Base-by-base conservation (phyloP, 2,888 invertebrate genomes). In the Nebria salina region DNA sequence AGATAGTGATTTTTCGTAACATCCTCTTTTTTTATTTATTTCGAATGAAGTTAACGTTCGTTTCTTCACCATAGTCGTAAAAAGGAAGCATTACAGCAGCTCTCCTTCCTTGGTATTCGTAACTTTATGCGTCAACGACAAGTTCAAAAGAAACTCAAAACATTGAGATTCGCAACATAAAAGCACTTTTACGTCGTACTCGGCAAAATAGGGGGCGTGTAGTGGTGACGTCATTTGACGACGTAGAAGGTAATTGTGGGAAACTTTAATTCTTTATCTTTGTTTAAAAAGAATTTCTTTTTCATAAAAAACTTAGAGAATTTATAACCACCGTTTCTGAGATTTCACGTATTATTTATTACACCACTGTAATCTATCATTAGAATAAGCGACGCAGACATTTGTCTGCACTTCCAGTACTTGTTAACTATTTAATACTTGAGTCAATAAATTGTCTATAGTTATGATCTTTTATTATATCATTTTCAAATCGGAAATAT, bases 141-240 rank as follows among this genome's bases (percentile, higher is more conserved):
- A 54, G 70, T 77, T 77, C 77, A 43, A 72, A 77, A 13, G 70
- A 70, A 77, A 43, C 54, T 25, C 70, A 54, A 77, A 77, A 77
- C 70, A 70, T 70, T 77, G 54, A 77, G 20, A 77, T 54, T 64
- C 77, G 26, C 77, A 5, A 75, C 75, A 75, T 54, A 77, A 77
- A 68, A 77, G 76, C 76, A 42, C 76, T 66, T 65, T 64, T 64
- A 20, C 65, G n/a, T 26, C 73, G 42, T 54, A 41, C 41, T 42
- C 73, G 13, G 43, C 7, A n/a, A 54, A 54, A 54, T 54, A 26
- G 68, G 68, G 6, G 68, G 68, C 20, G 68, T 68, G 3, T n/a
- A 68, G 68, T 68, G 54, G 5, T 15, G 68, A 26, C 26, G 8
- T 68, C 20, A 26, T 15, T 68, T 68, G 68, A 68, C 68, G 68